These are phyloP conservation scores for Zosterops hypoxanthus DNA, from an alignment of 2,113 vertebrate genomes.

Conservation along the genomic window DNA sequence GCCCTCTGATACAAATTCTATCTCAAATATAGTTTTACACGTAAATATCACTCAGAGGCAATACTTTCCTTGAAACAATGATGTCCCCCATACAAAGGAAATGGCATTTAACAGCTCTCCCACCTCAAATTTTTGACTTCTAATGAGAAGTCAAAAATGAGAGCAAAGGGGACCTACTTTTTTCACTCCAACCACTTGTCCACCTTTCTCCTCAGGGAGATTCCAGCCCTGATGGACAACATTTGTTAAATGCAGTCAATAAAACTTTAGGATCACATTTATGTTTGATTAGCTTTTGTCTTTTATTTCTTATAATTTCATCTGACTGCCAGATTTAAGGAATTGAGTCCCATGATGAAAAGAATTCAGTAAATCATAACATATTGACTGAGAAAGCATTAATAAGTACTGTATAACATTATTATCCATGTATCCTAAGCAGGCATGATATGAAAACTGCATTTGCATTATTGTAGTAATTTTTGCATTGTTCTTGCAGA, in stretches of 20 bases:
- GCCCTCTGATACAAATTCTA: neutral
- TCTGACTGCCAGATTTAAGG: neutral
- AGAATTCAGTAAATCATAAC: neutral
- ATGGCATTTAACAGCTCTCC: neutral
- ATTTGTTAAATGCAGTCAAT: neutral
- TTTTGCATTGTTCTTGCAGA: conserved; percentile 40
- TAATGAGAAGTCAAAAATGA: neutral
- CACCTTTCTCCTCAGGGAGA: neutral
- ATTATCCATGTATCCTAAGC: neutral
- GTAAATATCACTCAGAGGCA: neutral
- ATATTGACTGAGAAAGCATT: conserved; percentile 8
- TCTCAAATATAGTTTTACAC: neutral
- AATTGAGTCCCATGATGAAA: neutral
- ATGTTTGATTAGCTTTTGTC: neutral
- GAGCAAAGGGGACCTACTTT: neutral
- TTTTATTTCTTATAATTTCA: conserved; percentile 30
- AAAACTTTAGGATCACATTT: neutral
- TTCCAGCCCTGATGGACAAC: neutral
- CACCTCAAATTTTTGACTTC: neutral
- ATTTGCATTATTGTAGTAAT: conserved; percentile 11
- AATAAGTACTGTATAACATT: neutral
- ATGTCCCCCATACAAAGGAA: neutral
- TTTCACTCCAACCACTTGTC: neutral
- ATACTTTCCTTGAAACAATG: neutral
- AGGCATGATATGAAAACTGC: neutral